Conservation (phyloP, 1,140 invertebrate genomes). For the Sipha flava region DNA sequence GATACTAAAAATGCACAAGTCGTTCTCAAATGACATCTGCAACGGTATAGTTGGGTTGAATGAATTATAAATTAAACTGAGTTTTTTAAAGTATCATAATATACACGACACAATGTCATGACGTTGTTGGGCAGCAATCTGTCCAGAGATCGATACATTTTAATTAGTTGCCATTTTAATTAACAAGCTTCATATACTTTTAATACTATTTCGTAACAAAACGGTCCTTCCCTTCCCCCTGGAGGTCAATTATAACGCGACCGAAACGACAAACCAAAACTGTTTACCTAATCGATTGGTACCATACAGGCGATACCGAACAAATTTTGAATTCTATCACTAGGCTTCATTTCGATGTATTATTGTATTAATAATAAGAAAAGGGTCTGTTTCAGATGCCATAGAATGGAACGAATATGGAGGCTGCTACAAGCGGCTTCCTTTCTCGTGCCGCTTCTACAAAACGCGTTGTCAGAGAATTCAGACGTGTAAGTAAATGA, state of each 20-base stretch:
- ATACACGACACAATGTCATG: too few relatives aligned
- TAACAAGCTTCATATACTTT: neutral
- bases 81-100: neutral
- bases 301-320: too few relatives aligned
- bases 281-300: too few relatives aligned
- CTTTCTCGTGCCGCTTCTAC: conserved; percentile 20
- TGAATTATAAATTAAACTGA: neutral
- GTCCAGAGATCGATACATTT: neutral
- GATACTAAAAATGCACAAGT: neutral
- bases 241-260: too few relatives aligned
- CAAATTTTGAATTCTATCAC: too few relatives aligned
- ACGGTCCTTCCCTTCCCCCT: too few relatives aligned
- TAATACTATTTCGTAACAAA: neutral
- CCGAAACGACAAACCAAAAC: too few relatives aligned
- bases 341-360: too few relatives aligned
- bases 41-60: neutral
- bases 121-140: too few relatives aligned
- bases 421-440: conserved; percentile 38
- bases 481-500: conserved; percentile 24
- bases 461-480: neutral
- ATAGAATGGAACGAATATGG: conserved; percentile 38
- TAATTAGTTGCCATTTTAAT: neutral
- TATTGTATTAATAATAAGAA: neutral
- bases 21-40: neutral
- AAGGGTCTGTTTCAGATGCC: conserved; percentile 38